phyloP scores from a whole-genome alignment of 1,140 invertebrate species.

The Cyclina sinensis region DNA sequence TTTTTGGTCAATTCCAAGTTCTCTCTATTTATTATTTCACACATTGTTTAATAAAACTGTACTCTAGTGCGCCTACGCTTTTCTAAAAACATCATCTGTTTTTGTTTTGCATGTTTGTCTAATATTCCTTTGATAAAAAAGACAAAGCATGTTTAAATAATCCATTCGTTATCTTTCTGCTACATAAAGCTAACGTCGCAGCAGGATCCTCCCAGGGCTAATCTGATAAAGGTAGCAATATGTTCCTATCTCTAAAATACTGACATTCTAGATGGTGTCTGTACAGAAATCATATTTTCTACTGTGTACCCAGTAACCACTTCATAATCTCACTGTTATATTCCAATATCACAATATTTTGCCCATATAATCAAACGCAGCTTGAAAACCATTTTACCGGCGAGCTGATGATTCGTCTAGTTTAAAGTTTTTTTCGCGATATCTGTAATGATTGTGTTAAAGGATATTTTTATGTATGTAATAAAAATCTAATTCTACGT shows the following conservation, averaged over 20 bases:
- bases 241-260: neutral
- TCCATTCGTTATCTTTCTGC: slow-evolving; percentile 6
- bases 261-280: neutral
- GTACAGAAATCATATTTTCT: neutral
- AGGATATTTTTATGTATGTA: neutral
- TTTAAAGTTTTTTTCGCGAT: neutral
- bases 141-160: neutral
- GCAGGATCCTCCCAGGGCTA: neutral
- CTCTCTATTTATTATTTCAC: neutral
- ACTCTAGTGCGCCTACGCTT: too few relatives aligned
- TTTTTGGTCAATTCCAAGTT: neutral
- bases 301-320: neutral
- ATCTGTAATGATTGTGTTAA: neutral
- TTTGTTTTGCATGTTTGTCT: neutral
- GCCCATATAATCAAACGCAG: neutral
- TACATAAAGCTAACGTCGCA: neutral
- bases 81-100: neutral
- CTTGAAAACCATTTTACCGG: neutral
- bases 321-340: neutral
- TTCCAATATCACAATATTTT: neutral
- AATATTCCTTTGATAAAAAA: neutral
- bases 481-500: too few relatives aligned
- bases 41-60: neutral
- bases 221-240: neutral
- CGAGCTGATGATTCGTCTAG: neutral